These are phyloP conservation scores for Fratercula arctica DNA, from an alignment of 2,797 vertebrate genomes.

Conservation along the genomic window DNA sequence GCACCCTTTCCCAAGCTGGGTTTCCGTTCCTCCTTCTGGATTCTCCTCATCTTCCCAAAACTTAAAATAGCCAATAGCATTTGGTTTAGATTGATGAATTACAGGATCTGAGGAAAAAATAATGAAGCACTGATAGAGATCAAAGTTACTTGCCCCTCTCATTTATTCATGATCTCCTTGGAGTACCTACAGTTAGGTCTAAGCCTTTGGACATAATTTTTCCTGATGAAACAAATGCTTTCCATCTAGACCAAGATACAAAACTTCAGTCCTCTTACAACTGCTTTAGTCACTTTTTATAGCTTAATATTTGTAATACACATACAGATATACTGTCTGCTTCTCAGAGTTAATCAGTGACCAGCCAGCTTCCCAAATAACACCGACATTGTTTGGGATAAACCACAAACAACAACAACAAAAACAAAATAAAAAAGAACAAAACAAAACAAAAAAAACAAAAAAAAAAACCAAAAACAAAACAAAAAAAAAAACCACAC, in stretches of 20 bases:
- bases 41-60: not conserved
- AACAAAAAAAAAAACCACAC: not conserved
- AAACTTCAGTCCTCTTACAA: not conserved
- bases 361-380: not conserved
- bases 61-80: accelerated
- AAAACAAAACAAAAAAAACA: no score
- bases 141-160: not conserved
- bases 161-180: not conserved
- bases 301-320: not conserved
- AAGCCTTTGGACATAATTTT: not conserved
- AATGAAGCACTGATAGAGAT: not conserved
- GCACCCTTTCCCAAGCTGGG: not conserved
- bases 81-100: not conserved
- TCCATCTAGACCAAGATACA: not conserved
- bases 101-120: not conserved
- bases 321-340: not conserved
- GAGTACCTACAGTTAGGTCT: not conserved
- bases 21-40: not conserved
- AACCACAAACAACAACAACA: not conserved
- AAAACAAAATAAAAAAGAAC: no score
- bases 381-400: not conserved
- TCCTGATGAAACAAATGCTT: not conserved
- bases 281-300: not conserved
- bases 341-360: not conserved
- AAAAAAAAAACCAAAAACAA: not conserved